Conservation (phyloP, 2,888 invertebrate species). For the Laothoe populi region DNA sequence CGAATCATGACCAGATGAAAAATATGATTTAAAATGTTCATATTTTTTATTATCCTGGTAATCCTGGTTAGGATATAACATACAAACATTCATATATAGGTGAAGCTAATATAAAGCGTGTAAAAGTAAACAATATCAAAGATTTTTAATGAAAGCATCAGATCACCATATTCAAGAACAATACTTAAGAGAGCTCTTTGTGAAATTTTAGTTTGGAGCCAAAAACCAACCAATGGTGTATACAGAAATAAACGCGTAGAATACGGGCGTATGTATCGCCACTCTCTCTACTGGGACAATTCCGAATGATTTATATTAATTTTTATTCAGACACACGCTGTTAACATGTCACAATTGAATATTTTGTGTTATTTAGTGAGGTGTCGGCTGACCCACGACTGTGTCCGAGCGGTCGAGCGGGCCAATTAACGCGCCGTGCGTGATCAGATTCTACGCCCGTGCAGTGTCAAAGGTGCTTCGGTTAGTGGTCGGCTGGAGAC, state of each 20-base stretch:
- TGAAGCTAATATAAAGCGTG: too few relatives aligned
- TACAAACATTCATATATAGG: too few relatives aligned
- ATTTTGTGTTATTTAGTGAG: conserved; percentile 47
- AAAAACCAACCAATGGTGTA: too few relatives aligned
- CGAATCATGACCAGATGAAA: too few relatives aligned
- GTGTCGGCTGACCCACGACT: conserved; percentile 39
- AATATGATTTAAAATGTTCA: too few relatives aligned
- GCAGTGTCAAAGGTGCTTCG: neutral
- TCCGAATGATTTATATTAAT: conserved; percentile 45
- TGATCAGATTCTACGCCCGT: neutral
- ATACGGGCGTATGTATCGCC: neutral
- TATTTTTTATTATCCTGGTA: too few relatives aligned
- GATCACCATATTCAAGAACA: too few relatives aligned
- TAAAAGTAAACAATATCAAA: too few relatives aligned
- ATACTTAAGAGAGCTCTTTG: too few relatives aligned
- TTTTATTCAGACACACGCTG: conserved; percentile 40
- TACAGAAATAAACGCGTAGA: neutral
- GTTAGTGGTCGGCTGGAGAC: neutral
- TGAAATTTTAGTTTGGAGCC: too few relatives aligned
- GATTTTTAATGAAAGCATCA: too few relatives aligned
- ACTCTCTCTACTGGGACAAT: conserved; percentile 39
- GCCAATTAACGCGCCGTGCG: neutral
- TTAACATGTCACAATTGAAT: conserved; percentile 51
- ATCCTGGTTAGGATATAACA: too few relatives aligned
- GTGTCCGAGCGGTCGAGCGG: neutral